A percentile compares a stretch with the other conserved stretches of the same genome.
Conservation (phyloP, 2,113 vertebrate genomes). For the Monarcha castaneiventris region DNA sequence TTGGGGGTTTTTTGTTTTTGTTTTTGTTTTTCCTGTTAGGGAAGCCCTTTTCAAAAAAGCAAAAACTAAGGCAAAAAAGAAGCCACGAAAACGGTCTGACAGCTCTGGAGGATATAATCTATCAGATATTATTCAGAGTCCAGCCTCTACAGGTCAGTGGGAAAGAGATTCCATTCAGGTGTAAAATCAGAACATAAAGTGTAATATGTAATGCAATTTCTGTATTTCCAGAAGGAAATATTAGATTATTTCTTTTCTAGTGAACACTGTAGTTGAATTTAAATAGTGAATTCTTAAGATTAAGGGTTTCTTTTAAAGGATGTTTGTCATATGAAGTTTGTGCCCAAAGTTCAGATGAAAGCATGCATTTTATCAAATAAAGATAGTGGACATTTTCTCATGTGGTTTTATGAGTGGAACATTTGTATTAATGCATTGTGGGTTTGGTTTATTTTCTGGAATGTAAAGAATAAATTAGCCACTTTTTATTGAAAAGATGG, state of each 20-base stretch:
- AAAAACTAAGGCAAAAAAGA: constrained; percentile 93
- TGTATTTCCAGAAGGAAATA: background rate
- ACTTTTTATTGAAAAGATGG: background rate
- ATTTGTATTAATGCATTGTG: background rate
- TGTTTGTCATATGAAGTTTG: background rate
- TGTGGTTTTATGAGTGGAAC: background rate
- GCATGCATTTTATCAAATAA: background rate
- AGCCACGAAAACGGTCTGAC: constrained; percentile 88
- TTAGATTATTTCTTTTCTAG: background rate
- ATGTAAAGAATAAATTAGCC: background rate
- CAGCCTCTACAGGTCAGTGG: constrained; percentile 82
- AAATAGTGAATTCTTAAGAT: background rate
- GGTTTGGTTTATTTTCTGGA: background rate
- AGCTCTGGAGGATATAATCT: constrained; percentile 96
- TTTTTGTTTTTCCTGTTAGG: constrained; percentile 52
- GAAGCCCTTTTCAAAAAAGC: constrained; percentile 88
- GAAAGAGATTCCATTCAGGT: background rate
- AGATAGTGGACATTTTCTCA: background rate
- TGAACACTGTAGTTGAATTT: background rate
- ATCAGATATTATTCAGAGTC: constrained; percentile 92
- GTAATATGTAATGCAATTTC: background rate
- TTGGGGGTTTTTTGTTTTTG: no score
- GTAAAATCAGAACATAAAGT: background rate
- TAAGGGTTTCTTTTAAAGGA: background rate
- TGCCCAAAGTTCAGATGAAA: background rate